Evolutionary conservation across 2,797 vertebrate species (phyloP), one percentile per base, ranked within the genome.

Genomic region (Poeciliopsis paucimaculata): DNA sequence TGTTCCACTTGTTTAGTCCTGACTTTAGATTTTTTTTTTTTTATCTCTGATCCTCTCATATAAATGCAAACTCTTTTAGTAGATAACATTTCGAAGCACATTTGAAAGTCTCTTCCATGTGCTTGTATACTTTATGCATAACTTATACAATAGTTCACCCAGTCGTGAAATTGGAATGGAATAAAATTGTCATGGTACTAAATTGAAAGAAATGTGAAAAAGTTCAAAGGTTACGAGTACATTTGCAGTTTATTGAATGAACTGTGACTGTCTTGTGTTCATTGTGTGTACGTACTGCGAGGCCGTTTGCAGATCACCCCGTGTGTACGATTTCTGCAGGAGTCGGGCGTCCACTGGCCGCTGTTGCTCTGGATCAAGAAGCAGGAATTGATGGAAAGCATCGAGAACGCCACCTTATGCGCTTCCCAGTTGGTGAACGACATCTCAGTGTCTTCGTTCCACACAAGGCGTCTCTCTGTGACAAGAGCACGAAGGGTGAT

Each of bases 361-460:
- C 95, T 98, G 94, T 96, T 97, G 91, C 97, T 98, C 92, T 98
- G 96, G 89, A 99, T 97, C 98, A 98, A 99, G 95, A 98, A 98
- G 94, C 98, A 99, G 91, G 97, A 97, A 90, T 98, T 98, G 80
- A 96, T 96, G 47, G 98, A 98, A 49, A 98, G 96, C 94, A 98
- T 97, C 76, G 96, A 98, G 85, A 97, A 96, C 75, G 97, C 97
- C 0, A 96, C 94, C 16, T 97, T 96, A 0, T 96, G 97, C 77
- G 95, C 89, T 31, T 97, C 97, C 98, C 98, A 99, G 95, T 99
- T 99, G 80, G 96, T 97, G 91, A 97, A 99, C 46, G 96, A 95
- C 89, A 99, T 96, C 0, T 94, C 95, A 0, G 92, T 94, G 89
- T 96, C 97, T 94, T 97, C 97, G 0, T 95, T 96, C 98, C 98